A percentile compares a stretch with the other conserved stretches of the same genome.
These are phyloP conservation scores for Nycticorax nycticorax DNA, from an alignment of 2,113 vertebrate genomes.

Conservation along the genomic window DNA sequence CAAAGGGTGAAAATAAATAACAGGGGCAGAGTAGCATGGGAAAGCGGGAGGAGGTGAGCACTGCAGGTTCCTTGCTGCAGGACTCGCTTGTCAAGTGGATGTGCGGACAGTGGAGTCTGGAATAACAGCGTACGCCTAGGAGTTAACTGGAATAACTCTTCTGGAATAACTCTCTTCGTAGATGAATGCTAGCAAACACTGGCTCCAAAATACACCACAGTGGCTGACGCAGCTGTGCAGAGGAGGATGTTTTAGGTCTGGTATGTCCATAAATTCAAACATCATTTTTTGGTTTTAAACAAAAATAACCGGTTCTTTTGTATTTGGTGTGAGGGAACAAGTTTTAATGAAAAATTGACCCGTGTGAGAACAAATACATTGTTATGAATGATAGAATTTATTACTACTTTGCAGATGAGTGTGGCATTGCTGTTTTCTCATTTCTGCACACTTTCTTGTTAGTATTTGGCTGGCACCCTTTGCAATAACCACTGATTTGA, in stretches of 20 bases:
- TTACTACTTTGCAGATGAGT: neutral
- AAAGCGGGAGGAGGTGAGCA: neutral
- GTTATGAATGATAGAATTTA: neutral
- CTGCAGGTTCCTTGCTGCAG: neutral
- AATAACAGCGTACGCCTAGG: neutral
- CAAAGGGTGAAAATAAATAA: neutral
- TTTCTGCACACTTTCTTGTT: neutral
- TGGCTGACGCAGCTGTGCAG: neutral
- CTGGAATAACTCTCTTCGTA: neutral
- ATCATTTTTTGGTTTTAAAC: neutral
- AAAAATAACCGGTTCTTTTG: neutral
- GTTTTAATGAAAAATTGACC: neutral
- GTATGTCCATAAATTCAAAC: neutral
- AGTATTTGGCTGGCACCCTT: neutral
- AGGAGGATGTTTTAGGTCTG: neutral
- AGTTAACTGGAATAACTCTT: neutral
- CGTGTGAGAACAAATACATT: neutral
- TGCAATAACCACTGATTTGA: neutral
- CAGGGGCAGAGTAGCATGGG: neutral
- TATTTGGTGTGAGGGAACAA: neutral
- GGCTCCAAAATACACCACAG: neutral
- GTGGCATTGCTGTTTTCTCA: neutral
- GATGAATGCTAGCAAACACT: neutral
- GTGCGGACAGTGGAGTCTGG: neutral
- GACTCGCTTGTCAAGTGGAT: neutral